Conservation (phyloP, 2,888 invertebrate species). For the Limulus polyphemus region DNA sequence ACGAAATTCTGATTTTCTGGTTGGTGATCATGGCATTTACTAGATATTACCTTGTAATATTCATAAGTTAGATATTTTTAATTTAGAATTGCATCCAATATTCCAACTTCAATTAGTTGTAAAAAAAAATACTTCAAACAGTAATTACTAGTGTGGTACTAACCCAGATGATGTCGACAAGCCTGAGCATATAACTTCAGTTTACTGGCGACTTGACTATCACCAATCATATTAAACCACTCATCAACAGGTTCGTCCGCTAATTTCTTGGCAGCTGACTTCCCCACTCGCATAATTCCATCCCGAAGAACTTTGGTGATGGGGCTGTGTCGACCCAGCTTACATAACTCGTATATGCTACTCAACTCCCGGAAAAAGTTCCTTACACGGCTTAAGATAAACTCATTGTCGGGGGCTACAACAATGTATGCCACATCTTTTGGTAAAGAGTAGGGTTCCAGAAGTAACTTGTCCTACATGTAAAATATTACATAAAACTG, state of each 20-base stretch:
- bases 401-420: conserved; percentile 82
- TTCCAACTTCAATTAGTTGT: no score
- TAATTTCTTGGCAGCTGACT: conserved; percentile 48
- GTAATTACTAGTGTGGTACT: conserved; percentile 6
- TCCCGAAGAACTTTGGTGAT: conserved; percentile 69
- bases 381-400: conserved; percentile 59
- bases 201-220: conserved; percentile 65
- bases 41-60: no score
- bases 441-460: conserved; percentile 91
- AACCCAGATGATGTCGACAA: conserved; percentile 53
- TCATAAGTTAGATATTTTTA: no score
- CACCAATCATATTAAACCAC: conserved; percentile 58
- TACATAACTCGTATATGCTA: conserved; percentile 84
- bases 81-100: no score
- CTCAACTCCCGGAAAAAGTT: conserved; percentile 86
- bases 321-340: conserved; percentile 83
- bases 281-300: conserved; percentile 72
- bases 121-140: not conserved
- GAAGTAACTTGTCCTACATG: conserved; percentile 66
- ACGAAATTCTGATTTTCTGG: no score
- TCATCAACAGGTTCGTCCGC: conserved; percentile 61
- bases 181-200: conserved; percentile 74
- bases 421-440: conserved; percentile 91
- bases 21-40: no score
- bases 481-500: conserved; percentile 7